These are phyloP conservation scores for Dioctria rufipes DNA, from an alignment of 2,888 invertebrate genomes.

Conservation along the genomic window DNA sequence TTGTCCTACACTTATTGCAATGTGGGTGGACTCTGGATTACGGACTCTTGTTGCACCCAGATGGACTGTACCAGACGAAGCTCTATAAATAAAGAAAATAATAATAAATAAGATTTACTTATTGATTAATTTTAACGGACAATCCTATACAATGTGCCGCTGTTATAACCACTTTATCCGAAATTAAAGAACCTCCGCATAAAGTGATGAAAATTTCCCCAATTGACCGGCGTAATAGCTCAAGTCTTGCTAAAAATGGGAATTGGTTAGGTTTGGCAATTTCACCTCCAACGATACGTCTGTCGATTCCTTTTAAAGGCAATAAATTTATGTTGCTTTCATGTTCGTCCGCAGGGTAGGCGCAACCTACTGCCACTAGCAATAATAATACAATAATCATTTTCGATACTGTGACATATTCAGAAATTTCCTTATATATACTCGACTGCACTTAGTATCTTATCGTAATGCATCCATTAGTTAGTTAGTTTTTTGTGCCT, in stretches of 20 bases:
- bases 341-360: background rate
- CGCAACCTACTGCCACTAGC: slow-evolving; percentile 10
- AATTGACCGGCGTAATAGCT: slow-evolving; percentile 2
- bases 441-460: too few relatives aligned
- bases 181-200: slow-evolving; percentile 55
- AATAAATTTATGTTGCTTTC: background rate
- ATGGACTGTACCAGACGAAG: slow-evolving; percentile 22
- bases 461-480: too few relatives aligned
- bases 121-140: too few relatives aligned
- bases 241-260: slow-evolving; percentile 56
- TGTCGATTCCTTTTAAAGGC: slow-evolving; percentile 7
- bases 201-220: slow-evolving; percentile 5
- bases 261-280: slow-evolving; percentile 57
- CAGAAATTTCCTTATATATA: too few relatives aligned
- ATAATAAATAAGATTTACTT: background rate
- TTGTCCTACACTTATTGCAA: slow-evolving; percentile 24
- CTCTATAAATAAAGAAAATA: slow-evolving; percentile 7
- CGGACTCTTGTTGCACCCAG: slow-evolving; percentile 45
- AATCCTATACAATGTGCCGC: slow-evolving; percentile 54
- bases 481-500: too few relatives aligned
- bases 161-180: slow-evolving; percentile 42
- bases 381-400: slow-evolving; percentile 19
- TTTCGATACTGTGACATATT: background rate
- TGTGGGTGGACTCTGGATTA: slow-evolving; percentile 10
- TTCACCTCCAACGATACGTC: slow-evolving; percentile 56